Base-by-base conservation (phyloP, 2,888 invertebrate species). In the Hipparchia semele region DNA sequence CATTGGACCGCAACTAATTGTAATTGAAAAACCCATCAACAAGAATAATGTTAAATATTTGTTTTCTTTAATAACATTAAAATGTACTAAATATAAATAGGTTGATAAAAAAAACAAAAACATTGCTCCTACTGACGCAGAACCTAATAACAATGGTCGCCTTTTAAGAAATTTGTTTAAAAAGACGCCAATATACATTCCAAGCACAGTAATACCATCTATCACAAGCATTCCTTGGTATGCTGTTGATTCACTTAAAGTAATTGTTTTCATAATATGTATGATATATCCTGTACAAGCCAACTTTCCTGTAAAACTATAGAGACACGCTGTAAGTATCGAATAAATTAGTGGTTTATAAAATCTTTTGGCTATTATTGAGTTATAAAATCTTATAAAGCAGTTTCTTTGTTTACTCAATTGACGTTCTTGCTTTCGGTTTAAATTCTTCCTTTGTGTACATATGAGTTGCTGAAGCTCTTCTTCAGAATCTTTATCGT, bases 171-270 rank as follows among this genome's bases (percentile, higher is more conserved):
- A 64, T 75, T 77, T 85, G 0, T 81, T 75, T 6, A 82, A 33
- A 9, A 74, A 79, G 79, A 89, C 86, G 23, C 89, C 90, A 13
- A 84, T 54, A 78, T 88, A 89, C 85, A 86, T 86, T 65, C 84
- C 80, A 0, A 80, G 8, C 5, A 83, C 77, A n/a, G 81, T 79
- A 0, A 80, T 65, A 7, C 82, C 78, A 49, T 81, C 81, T 33
- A 81, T 67, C 13, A 78, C 68, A 45, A 81, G 69, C 80, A 81
- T 81, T 9, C 78, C 77, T 1, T 60, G 65, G 61, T 79, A 81
- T 8, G 80, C 80, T 4, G 74, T 71, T 1, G 72, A 66, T 65
- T 80, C 79, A 8, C 62, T 75, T 12, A 33, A 61, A 0, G 77
- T 78, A 5, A 81, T 78, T 53, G 73, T 73, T 49, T 77, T 78